Conservation (phyloP, 1,140 invertebrate genomes). For the Subanguina moxae region DNA sequence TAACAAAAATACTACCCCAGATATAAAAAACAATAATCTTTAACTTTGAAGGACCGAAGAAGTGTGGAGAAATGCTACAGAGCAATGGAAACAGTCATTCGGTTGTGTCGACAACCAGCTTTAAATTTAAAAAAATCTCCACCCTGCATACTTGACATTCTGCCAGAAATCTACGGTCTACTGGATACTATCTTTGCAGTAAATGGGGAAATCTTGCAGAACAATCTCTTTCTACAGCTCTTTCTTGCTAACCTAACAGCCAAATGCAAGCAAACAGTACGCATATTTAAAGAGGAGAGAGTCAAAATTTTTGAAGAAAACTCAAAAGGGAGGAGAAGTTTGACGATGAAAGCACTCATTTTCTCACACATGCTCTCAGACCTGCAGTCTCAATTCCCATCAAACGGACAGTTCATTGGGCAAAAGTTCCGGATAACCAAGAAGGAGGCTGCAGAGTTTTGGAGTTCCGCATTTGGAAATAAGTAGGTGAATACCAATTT, state of each 20-base stretch:
- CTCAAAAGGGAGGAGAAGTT: conserved; percentile 85
- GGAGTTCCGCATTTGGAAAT: conserved; percentile 90
- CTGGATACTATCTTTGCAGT: conserved; percentile 84
- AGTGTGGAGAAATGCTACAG: conserved; percentile 50
- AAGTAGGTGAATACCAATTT: conserved; percentile 68
- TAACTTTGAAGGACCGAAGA: conserved; percentile 42
- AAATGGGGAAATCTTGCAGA: conserved; percentile 75
- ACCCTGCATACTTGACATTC: conserved; percentile 96
- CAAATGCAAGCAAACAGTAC: conserved; percentile 73
- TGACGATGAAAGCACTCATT: conserved; percentile 94
- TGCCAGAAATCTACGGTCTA: conserved; percentile 97
- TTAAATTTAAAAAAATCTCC: conserved; percentile 99
- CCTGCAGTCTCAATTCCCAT: conserved; percentile 91
- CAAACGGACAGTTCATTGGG: conserved; percentile 81
- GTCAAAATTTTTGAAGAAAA: conserved; percentile 98
- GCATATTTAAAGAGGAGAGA: conserved; percentile 93
- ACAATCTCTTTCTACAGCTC: conserved; percentile 87
- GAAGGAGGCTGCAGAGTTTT: conserved; percentile 96
- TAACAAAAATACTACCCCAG: not conserved
- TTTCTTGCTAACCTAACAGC: conserved; percentile 72
- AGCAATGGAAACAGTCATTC: conserved; percentile 65
- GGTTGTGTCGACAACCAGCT: conserved; percentile 92
- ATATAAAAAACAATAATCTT: not conserved
- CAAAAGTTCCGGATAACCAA: conserved; percentile 98
- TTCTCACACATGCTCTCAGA: conserved; percentile 99